Evolutionary conservation across 2,888 invertebrate species (phyloP), one percentile per base, ranked within the genome.

Genomic region (Drosophila pseudotalamancana): DNA sequence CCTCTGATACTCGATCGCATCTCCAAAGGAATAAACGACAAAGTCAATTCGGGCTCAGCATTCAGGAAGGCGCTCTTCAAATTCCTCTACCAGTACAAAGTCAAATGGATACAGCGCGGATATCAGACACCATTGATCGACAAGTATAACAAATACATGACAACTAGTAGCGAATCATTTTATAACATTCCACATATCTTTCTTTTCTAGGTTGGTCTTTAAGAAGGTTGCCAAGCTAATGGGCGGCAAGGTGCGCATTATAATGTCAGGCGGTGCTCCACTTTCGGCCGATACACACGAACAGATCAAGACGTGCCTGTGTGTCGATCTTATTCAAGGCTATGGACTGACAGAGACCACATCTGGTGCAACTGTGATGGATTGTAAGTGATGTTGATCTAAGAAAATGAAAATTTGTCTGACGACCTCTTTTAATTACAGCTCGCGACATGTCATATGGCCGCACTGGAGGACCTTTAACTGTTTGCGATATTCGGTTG

Each of bases 1-100:
- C 99, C 99, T 97, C 93, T 99, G 50, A 98, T 99, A 82, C 94
- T 99, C 93, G 99, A 99, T 92, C 95, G 99, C 87, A 97, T 99
- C 89, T 98, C 98, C 89, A 99, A 99, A 92, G 97, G 96, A 78
- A 97, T 99, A 66, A 97, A 97, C 89, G 98, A 99, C 89, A 98
- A 97, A 91, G 97, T 99, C 50, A 94, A 95, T 48, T 95, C 95
- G 80, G 95, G 97, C 55, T 95, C 97, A 8, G 92, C 93, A 39
- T 93, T 98, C 63, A 95, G 95, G 57, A 94, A 95, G 90, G 95
- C 96, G 1, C 92, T 99, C 72, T 99, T 99, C 93, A 95, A 96
- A 90, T 98, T 98, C 93, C 97, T 98, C 0, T 98, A 98, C 91
- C 93, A 96, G 55, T 99, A 99, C 93, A 99, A 99, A 93, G 93